These are phyloP conservation scores for Azemiops feae DNA, from an alignment of 2,113 vertebrate species.

Conservation along the genomic window DNA sequence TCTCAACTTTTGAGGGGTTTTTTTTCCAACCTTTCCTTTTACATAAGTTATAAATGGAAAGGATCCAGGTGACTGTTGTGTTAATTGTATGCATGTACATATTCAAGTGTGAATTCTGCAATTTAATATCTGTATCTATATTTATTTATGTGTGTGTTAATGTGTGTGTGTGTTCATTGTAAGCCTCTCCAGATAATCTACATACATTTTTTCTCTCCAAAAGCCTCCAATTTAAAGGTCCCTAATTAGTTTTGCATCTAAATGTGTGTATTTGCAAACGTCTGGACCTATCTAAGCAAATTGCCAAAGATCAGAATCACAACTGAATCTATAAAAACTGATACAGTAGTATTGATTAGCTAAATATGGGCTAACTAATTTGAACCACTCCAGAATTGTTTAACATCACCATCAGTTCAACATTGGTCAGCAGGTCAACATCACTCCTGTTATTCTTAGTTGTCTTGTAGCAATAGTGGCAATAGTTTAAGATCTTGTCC, in stretches of 20 bases:
- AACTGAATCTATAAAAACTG: not conserved
- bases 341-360: not conserved
- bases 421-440: not conserved
- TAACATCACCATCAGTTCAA: not conserved
- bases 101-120: slow-evolving; percentile 7
- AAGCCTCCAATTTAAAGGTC: not conserved
- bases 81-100: slow-evolving; percentile 59
- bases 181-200: not conserved
- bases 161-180: not conserved
- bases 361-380: not conserved
- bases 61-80: slow-evolving; percentile 73
- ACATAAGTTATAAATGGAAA: slow-evolving; percentile 67
- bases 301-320: not conserved
- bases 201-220: not conserved
- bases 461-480: not conserved
- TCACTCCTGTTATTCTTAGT: not conserved
- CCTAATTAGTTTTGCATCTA: not conserved
- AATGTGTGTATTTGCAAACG: not conserved
- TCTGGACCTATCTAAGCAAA: too few species aligned
- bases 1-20: slow-evolving; percentile 20
- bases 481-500: not conserved
- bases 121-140: not conserved
- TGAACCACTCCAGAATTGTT: not conserved
- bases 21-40: slow-evolving; percentile 53
- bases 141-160: not conserved